A percentile compares a stretch with the other conserved stretches of the same genome.
Evolutionary conservation across 1,140 invertebrate genomes (phyloP).

Genomic region (Kradibia gibbosae): DNA sequence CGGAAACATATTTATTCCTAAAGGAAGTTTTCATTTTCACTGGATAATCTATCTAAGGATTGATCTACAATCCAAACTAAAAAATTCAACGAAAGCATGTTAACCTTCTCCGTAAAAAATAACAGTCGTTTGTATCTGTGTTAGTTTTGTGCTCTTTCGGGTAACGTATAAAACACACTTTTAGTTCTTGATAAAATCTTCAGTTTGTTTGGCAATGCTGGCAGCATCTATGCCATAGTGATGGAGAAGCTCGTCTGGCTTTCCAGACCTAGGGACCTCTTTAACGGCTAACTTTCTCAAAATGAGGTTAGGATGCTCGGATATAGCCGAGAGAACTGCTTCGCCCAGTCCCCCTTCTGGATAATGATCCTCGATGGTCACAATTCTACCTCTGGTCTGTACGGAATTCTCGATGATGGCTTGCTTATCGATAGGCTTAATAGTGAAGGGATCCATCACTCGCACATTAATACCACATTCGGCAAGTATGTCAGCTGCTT

Average conservation of each 20-base stretch:
- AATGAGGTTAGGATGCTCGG: constrained; percentile 80
- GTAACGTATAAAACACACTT: neutral
- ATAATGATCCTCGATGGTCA: constrained; percentile 99
- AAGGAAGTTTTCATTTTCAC: constrained; percentile 4
- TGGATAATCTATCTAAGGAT: neutral
- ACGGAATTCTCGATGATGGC: constrained; percentile 86
- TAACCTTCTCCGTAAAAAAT: neutral
- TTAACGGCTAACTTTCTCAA: constrained; percentile 90
- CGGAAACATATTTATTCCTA: neutral
- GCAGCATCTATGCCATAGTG: constrained; percentile 90
- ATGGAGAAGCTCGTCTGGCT: constrained; percentile 87
- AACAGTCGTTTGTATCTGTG: neutral
- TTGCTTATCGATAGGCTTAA: constrained; percentile 93
- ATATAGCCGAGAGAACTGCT: constrained; percentile 88
- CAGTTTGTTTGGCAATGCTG: constrained; percentile 83
- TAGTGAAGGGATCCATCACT: constrained; percentile 94
- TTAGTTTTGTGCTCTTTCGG: neutral
- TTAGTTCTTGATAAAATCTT: constrained; percentile 77
- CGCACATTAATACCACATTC: constrained; percentile 81
- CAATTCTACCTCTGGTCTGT: constrained; percentile 84
- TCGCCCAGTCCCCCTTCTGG: constrained; percentile 96
- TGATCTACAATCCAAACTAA: constrained; percentile 43
- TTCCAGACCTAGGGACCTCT: constrained; percentile 92
- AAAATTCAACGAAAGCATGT: constrained; percentile 2
- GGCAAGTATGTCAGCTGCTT: constrained; percentile 85